Evolutionary conservation across 2,113 vertebrate species (phyloP).

Genomic region (Halichoerus grypus): DNA sequence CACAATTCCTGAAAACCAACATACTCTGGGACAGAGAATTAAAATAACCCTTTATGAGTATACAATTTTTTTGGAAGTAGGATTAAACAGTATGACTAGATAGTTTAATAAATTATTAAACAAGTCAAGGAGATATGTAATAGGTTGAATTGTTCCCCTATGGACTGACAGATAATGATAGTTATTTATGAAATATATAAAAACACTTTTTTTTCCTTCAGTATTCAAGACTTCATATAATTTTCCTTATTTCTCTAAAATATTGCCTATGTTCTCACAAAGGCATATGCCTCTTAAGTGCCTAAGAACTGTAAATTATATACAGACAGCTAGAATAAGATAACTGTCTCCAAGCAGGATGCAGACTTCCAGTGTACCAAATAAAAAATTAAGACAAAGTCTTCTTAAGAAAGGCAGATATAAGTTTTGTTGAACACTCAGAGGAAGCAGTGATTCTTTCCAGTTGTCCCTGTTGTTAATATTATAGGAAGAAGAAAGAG

Average conservation of each 20-base stretch:
- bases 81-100: background rate
- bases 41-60: background rate
- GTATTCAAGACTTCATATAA: background rate
- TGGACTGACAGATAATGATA: background rate
- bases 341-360: background rate
- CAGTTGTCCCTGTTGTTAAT: background rate
- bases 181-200: background rate
- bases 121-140: background rate
- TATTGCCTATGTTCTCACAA: background rate
- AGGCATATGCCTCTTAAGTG: background rate
- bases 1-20: background rate
- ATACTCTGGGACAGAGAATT: background rate
- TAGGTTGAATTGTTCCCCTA: background rate
- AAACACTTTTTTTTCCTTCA: background rate
- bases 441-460: background rate
- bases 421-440: background rate
- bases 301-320: background rate
- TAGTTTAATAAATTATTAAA: background rate
- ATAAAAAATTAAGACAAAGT: constrained; percentile 10
- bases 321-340: background rate
- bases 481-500: background rate
- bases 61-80: background rate
- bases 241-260: background rate
- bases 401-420: background rate
- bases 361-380: background rate